phyloP scores from a whole-genome alignment of 2,113 vertebrate genomes.

The Limnothrissa miodon region DNA sequence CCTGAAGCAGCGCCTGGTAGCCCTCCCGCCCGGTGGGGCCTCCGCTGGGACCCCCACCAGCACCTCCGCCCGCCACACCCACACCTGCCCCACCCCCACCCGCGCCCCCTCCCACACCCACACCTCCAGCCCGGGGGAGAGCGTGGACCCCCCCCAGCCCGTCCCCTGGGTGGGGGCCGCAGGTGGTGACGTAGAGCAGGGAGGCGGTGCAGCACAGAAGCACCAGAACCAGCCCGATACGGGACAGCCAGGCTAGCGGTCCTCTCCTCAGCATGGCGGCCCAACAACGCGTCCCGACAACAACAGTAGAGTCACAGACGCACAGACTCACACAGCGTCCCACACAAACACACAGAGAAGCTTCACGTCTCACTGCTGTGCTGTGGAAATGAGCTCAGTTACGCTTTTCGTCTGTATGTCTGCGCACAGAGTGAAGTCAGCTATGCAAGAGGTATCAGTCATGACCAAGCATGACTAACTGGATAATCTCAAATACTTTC shows the following conservation, averaged over 20 bases:
- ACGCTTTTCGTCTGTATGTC: background rate
- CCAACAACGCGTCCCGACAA: background rate
- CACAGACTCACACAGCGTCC: background rate
- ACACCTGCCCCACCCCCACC: constrained; percentile 42
- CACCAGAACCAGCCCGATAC: constrained; percentile 77
- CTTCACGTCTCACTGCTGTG: background rate
- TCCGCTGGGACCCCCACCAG: constrained; percentile 38
- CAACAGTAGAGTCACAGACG: constrained; percentile 17
- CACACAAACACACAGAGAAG: background rate
- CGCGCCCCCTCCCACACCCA: constrained; percentile 40
- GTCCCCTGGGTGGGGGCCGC: constrained; percentile 79
- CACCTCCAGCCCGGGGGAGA: constrained; percentile 67
- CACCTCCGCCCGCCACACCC: constrained; percentile 30
- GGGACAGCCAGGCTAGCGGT: constrained; percentile 81
- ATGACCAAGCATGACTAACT: background rate
- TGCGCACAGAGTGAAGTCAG: background rate
- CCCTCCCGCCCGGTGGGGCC: constrained; percentile 70
- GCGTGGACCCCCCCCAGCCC: constrained; percentile 58
- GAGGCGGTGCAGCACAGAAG: constrained; percentile 84
- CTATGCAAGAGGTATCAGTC: background rate
- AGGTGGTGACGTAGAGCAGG: constrained; percentile 90
- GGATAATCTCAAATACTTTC: background rate
- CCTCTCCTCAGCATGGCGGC: constrained; percentile 83
- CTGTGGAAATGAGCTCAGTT: background rate
- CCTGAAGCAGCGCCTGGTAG: constrained; percentile 82